These are phyloP conservation scores for Penaeus monodon DNA, from an alignment of 2,888 invertebrate genomes.

Conservation along the genomic window DNA sequence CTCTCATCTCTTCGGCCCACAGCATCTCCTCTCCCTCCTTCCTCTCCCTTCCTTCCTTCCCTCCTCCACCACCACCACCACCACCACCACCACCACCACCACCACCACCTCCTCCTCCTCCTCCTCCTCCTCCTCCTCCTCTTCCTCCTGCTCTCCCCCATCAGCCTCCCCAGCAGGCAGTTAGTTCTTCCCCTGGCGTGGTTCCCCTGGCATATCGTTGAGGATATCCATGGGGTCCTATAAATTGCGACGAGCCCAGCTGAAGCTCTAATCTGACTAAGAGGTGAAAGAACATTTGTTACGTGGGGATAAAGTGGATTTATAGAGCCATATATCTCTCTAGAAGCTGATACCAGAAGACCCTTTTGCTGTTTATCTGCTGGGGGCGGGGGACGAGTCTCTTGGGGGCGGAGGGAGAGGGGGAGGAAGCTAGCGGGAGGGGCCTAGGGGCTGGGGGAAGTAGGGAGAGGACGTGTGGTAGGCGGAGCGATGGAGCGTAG, in stretches of 20 bases:
- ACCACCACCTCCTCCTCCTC: background rate
- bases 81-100: background rate
- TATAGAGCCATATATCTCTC: constrained; percentile 55
- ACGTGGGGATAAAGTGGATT: constrained; percentile 57
- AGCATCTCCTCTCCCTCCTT: background rate
- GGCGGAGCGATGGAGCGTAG: too few species aligned
- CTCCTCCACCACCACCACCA: background rate
- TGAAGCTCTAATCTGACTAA: constrained; percentile 61
- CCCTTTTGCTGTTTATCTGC: constrained; percentile 55
- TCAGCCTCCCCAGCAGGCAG: background rate
- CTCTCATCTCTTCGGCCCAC: background rate
- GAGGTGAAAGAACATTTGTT: constrained; percentile 62
- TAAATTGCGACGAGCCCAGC: constrained; percentile 49
- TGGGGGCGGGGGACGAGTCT: constrained; percentile 10
- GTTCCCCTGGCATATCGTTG: background rate
- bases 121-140: background rate
- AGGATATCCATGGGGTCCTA: constrained; percentile 42
- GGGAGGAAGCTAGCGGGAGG: background rate
- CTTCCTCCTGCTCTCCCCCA: background rate
- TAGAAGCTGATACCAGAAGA: constrained; percentile 45
- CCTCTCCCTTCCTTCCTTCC: background rate
- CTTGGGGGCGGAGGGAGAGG: background rate
- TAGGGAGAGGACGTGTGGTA: too few species aligned
- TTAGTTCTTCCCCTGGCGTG: background rate
- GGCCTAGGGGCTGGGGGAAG: too few species aligned